Evolutionary conservation across 1,140 invertebrate species (phyloP), one percentile per base, ranked within the genome.

Genomic region (Sarcophaga peregrina): DNA sequence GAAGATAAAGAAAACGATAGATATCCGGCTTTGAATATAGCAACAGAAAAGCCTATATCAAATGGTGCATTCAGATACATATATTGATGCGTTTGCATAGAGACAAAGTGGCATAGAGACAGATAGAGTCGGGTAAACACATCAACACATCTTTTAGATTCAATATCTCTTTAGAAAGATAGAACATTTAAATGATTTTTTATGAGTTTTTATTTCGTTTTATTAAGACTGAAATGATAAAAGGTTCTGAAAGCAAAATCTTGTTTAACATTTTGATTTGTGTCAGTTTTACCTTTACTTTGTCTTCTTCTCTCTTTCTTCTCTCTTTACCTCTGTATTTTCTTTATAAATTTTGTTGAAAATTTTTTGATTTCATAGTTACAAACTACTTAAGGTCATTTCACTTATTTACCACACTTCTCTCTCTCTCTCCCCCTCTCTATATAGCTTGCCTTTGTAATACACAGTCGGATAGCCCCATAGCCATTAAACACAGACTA

Each of bases 201-300:
- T 58, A 58, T 58, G 54, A 58, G 54, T 52, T 52, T 52, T 37
- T 37, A 37, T 37, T 37, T 37, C 25, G 25, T 37, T 37, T 68
- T 68, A 68, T 68, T 68, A 20, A n/a, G n/a, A 37, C 20, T 68
- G 62, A 68, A 20, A 20, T 68, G 17, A 20, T 68, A 20, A 68
- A 68, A 68, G 62, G 62, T 78, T 78, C n/a, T 78, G 75, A 78
- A 78, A 78, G 75, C 75, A 78, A 78, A 78, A 78, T 78, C 75
- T 78, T 78, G 75, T 78, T 50, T 78, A 78, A 78, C 75, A 78
- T 78, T 78, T 78, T 78, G 75, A 78, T 78, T 78, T 78, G 75
- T 78, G 75, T 78, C 75, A 78, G 47, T 50, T n/a, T n/a, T 78
- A 20, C n/a, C 17, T 68, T 37, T 20, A 20, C n/a, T 68, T 48